Evolutionary conservation across 2,888 invertebrate genomes (phyloP), one percentile per base, ranked within the genome.

Genomic region (Cantharis nigra): DNA sequence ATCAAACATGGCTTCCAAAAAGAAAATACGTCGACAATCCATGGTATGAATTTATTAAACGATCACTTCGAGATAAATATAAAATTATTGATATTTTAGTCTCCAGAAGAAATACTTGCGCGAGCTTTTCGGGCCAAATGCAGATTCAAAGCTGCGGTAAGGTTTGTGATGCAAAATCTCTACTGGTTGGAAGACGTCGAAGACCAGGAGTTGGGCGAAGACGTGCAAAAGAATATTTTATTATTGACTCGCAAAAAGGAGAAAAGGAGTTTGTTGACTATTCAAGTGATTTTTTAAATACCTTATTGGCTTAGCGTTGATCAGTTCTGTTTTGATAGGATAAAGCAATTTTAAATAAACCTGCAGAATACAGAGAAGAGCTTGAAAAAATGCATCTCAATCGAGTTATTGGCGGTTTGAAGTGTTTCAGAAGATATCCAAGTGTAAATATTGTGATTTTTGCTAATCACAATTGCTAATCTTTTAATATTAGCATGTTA

Each of bases 391-490:
- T 89, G 80, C 90, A 91, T 80, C 86, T 94, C 20, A 90, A 90
- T 77, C 87, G 90, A 23, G 90, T 91, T 20, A 90, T 94, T 78
- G 91, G 92, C 0, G 90, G 90, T 14, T 85, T 93, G 18, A 92
- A 91, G 86, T 93, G 93, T 84, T 93, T 93, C 81, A 89, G 90
- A 77, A 88, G 88, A 75, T 91, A 93, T 86, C 91, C 92, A 1
- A 90, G 91, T 80, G 92, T 91, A 87, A 88, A 70, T 65, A 49
- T n/a, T 30, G 10, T 20, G 20, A 20, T 3, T 20, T 20, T 20
- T 20, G 20, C 20, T 20, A 20, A 20, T 20, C 20, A 20, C 20
- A 20, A 20, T 20, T 20, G 3, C 20, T 20, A 20, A 20, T 20
- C 20, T 20, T n/a, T 49, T 7, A 49, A 67, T 74, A 63, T 2